Conservation (phyloP, 1,140 invertebrate species). For the Gryon sp. region DNA sequence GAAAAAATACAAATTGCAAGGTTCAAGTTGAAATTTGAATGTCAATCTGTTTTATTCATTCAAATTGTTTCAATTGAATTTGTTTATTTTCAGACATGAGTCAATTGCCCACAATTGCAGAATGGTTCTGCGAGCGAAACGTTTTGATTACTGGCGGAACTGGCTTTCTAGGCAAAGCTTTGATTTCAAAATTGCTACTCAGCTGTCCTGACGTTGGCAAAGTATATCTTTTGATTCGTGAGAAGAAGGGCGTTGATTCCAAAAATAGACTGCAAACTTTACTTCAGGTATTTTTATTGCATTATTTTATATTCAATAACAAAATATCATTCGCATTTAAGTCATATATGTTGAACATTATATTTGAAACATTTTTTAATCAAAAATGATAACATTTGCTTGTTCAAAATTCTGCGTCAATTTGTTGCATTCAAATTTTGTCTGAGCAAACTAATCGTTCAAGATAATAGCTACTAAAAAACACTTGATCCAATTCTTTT, state of each 20-base stretch:
- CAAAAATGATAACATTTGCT: no score
- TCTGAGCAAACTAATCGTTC: no score
- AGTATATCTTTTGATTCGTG: conserved; percentile 86
- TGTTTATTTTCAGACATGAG: conserved; percentile 47
- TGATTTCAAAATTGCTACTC: conserved; percentile 87
- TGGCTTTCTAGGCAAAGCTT: conserved; percentile 88
- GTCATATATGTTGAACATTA: no score
- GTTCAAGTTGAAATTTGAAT: not conserved
- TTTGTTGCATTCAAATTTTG: no score
- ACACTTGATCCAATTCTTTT: no score
- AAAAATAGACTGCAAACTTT: conserved; percentile 74
- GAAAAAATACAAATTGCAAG: not conserved
- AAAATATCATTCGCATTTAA: no score
- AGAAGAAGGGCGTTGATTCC: conserved; percentile 82
- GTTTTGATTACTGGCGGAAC: conserved; percentile 82
- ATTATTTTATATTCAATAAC: no score
- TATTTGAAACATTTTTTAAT: no score
- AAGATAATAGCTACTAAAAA: no score
- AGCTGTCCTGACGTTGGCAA: conserved; percentile 84
- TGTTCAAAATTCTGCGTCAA: no score
- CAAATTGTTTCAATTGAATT: no score
- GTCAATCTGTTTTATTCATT: no score
- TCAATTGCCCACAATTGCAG: conserved; percentile 67
- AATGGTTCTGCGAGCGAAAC: conserved; percentile 82
- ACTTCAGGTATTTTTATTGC: conserved; percentile 68